Percentiles rank a stretch among this genome's conserved stretches.
phyloP scores from a whole-genome alignment of 2,797 vertebrate genomes.

The Ceryle rudis region DNA sequence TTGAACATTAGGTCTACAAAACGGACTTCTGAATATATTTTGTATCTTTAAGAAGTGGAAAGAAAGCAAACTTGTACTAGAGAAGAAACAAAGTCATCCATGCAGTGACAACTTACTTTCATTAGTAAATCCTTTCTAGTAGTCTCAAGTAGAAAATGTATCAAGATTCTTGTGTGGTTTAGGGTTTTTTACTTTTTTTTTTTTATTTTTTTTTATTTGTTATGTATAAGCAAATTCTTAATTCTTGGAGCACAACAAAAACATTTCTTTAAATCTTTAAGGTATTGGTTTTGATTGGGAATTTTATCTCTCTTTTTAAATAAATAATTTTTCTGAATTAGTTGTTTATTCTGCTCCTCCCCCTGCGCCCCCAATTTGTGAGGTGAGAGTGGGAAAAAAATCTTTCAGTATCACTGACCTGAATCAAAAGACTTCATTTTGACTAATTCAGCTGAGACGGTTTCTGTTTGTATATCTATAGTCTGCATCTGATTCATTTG shows the following conservation, averaged over 20 bases:
- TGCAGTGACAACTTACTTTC: neutral
- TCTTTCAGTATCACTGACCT: neutral
- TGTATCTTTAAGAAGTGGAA: neutral
- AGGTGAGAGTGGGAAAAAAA: neutral
- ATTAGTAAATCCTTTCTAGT: neutral
- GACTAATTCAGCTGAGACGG: neutral
- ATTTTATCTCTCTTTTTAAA: neutral
- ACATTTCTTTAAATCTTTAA: neutral
- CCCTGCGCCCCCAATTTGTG: neutral
- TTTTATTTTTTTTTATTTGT: rapidly evolving
- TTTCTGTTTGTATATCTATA: neutral
- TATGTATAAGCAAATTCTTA: neutral
- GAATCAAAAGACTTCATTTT: neutral
- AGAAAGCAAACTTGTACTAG: neutral
- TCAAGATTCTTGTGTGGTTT: rapidly evolving
- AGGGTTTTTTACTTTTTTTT: rapidly evolving
- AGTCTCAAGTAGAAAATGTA: neutral
- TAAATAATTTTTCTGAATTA: neutral
- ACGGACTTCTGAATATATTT: neutral
- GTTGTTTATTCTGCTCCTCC: neutral
- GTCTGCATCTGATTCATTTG: neutral
- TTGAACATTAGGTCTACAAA: neutral
- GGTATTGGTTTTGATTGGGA: neutral
- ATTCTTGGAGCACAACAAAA: neutral
- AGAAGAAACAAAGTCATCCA: neutral